Evolutionary conservation across 2,113 vertebrate genomes (phyloP).

Genomic region (Daphoenositta chrysoptera): DNA sequence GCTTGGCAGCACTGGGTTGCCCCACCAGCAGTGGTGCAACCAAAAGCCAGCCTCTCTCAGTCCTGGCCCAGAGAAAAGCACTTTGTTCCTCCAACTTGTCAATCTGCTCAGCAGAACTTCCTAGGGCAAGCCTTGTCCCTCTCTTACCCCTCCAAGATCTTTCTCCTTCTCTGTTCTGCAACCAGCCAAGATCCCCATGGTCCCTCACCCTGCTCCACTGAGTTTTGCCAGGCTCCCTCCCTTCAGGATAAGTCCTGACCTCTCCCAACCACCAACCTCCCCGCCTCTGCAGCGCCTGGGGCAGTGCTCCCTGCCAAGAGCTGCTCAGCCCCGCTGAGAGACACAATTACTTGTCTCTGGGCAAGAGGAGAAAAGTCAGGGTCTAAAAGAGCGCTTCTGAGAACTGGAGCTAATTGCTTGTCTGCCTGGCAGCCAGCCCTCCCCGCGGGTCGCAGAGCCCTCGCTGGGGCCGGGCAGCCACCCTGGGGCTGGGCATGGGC

Average conservation of each 20-base stretch:
- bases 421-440: constrained; percentile 11
- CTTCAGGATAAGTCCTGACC: not conserved
- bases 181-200: not conserved
- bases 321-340: not conserved
- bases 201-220: not conserved
- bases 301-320: constrained; percentile 30
- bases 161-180: not conserved
- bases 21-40: not conserved
- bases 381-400: constrained; percentile 21
- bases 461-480: not conserved
- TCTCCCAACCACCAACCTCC: not conserved
- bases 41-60: not conserved
- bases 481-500: not conserved
- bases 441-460: not conserved
- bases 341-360: constrained; percentile 38
- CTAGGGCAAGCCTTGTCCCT: not conserved
- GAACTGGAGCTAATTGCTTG: constrained; percentile 35
- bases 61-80: not conserved
- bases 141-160: not conserved
- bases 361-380: constrained; percentile 46
- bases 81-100: not conserved
- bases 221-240: not conserved
- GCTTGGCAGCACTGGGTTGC: fast-evolving
- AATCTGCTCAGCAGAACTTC: not conserved
- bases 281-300: not conserved